These are phyloP conservation scores for Drosophila greeni DNA, from an alignment of 2,888 invertebrate genomes.

Conservation along the genomic window DNA sequence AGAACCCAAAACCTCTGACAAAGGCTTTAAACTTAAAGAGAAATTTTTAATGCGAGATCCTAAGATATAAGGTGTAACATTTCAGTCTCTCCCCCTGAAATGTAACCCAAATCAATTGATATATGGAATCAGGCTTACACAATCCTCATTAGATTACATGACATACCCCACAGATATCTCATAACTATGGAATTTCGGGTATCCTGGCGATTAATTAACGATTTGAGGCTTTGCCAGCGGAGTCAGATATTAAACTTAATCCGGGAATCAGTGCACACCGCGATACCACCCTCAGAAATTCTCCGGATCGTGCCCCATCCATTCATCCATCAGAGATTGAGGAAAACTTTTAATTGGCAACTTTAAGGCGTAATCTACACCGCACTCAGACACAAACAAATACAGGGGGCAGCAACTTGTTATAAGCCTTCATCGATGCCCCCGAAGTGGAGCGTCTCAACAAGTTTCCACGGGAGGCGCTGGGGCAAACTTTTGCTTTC, in stretches of 20 bases:
- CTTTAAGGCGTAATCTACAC: slow-evolving; percentile 61
- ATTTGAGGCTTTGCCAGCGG: not conserved
- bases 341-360: slow-evolving; percentile 69
- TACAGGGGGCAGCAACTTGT: slow-evolving; percentile 31
- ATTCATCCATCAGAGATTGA: slow-evolving; percentile 17
- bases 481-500: slow-evolving; percentile 64
- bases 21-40: not conserved
- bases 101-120: not conserved
- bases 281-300: not conserved
- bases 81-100: not conserved
- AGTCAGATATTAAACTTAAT: slow-evolving; percentile 11
- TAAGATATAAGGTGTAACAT: not conserved
- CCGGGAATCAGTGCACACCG: slow-evolving; percentile 9
- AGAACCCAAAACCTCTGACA: not conserved
- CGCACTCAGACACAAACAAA: slow-evolving; percentile 34
- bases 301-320: not conserved
- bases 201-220: slow-evolving; percentile 8
- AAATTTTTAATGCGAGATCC: not conserved
- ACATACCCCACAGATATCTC: not conserved
- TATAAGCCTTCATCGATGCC: slow-evolving; percentile 62
- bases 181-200: not conserved
- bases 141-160: not conserved
- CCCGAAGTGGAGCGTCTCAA: slow-evolving; percentile 48
- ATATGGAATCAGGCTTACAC: not conserved
- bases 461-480: slow-evolving; percentile 37